Percentiles rank a stretch among this genome's conserved stretches.
Conservation (phyloP, 2,797 vertebrate species). For the Parambassis ranga region DNA sequence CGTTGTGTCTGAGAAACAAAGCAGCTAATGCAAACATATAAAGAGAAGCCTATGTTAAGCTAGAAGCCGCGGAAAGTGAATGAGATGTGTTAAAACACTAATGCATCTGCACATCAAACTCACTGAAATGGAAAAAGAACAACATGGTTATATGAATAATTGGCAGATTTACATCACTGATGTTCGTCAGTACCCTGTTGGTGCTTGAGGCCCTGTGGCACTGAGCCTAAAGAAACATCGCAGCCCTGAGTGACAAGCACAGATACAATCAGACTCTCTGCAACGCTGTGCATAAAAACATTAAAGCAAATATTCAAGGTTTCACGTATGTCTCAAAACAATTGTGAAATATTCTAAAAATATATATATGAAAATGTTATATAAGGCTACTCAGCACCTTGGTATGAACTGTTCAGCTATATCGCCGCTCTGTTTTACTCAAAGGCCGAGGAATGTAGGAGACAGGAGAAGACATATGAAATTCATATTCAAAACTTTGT, state of each 20-base stretch:
- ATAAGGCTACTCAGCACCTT: constrained; percentile 7
- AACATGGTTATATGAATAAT: constrained; percentile 19
- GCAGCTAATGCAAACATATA: constrained; percentile 4
- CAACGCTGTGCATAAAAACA: neutral
- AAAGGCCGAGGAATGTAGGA: constrained; percentile 35
- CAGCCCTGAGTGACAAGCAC: neutral
- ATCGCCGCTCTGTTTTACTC: neutral
- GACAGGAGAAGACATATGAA: constrained; percentile 53
- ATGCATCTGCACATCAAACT: constrained; percentile 15
- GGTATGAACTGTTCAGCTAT: constrained; percentile 5
- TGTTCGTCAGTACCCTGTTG: constrained; percentile 25
- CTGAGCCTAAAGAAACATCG: constrained; percentile 36
- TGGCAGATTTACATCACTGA: constrained; percentile 19
- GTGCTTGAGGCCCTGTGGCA: constrained; percentile 25
- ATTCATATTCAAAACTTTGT: constrained; percentile 47
- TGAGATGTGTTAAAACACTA: constrained; percentile 12
- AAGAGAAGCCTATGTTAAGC: constrained; percentile 15
- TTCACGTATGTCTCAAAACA: too few species aligned
- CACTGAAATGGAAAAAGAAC: constrained; percentile 26
- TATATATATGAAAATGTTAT: neutral
- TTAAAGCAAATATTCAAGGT: neutral
- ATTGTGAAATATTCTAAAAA: constrained; percentile 13
- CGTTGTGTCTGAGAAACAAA: constrained; percentile 2
- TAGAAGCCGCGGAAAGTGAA: constrained; percentile 2
- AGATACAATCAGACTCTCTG: constrained; percentile 1